Evolutionary conservation across 2,888 invertebrate species (phyloP).

Genomic region (Xylota segnis): DNA sequence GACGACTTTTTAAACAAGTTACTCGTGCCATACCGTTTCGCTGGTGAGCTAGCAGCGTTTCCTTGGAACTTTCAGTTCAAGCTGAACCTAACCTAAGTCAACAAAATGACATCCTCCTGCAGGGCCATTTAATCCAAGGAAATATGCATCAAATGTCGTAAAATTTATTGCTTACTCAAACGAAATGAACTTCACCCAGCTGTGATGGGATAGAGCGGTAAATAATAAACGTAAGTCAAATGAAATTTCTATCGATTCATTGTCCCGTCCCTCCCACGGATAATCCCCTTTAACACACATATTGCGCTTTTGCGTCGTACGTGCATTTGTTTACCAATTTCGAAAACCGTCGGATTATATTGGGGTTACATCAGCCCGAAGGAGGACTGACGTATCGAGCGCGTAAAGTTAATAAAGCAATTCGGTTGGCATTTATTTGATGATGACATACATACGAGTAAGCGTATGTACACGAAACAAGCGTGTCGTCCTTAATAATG

Average conservation of each 20-base stretch:
- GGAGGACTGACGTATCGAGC: conserved; percentile 4
- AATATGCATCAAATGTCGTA: conserved; percentile 13
- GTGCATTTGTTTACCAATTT: conserved; percentile 11
- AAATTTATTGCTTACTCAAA: conserved; percentile 12
- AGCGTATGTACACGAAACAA: neutral
- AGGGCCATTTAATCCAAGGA: neutral
- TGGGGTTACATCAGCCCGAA: neutral
- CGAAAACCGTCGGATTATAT: conserved; percentile 20
- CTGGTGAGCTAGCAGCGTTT: neutral
- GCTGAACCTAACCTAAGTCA: neutral
- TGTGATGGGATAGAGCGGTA: neutral
- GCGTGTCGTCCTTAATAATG: conserved; percentile 2
- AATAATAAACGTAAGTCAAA: conserved; percentile 10
- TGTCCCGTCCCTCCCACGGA: conserved; percentile 1
- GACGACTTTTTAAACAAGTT: conserved; percentile 3
- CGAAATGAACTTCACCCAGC: conserved; percentile 1
- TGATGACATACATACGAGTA: neutral
- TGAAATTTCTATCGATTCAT: conserved; percentile 26
- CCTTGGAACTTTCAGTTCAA: neutral
- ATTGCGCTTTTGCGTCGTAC: neutral
- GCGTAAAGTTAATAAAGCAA: conserved; percentile 13
- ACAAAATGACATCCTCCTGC: neutral
- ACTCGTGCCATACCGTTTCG: neutral
- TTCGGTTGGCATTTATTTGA: conserved; percentile 20
- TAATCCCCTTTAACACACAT: neutral